phyloP scores from a whole-genome alignment of 1,140 invertebrate species.

The Phortica variegata region DNA sequence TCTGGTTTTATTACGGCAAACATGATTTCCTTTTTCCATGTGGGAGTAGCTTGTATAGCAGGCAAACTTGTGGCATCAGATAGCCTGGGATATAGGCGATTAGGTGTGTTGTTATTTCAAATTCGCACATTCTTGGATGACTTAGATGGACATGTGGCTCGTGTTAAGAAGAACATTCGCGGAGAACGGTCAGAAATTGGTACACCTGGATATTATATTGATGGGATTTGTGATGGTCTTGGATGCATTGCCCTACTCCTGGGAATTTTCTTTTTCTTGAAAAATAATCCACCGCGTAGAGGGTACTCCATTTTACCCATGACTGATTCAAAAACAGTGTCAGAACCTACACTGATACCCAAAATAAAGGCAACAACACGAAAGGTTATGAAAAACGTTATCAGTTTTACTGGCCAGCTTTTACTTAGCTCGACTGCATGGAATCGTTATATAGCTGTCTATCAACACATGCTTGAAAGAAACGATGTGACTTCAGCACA shows the following conservation, averaged over 20 bases:
- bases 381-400: slow-evolving; percentile 65
- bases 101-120: slow-evolving; percentile 74
- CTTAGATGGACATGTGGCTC: slow-evolving; percentile 76
- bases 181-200: slow-evolving; percentile 73
- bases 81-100: slow-evolving; percentile 65
- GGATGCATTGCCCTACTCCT: slow-evolving; percentile 69
- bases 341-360: slow-evolving; percentile 62
- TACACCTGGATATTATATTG: slow-evolving; percentile 70
- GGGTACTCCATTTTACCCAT: slow-evolving; percentile 67
- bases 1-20: slow-evolving; percentile 72
- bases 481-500: slow-evolving; percentile 59
- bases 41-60: slow-evolving; percentile 68
- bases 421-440: slow-evolving; percentile 72
- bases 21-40: slow-evolving; percentile 73
- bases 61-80: slow-evolving; percentile 70
- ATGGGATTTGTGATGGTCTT: slow-evolving; percentile 73
- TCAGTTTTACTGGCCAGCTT: slow-evolving; percentile 69
- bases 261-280: slow-evolving; percentile 67
- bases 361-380: slow-evolving; percentile 67
- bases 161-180: slow-evolving; percentile 67
- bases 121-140: slow-evolving; percentile 76
- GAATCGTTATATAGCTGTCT: slow-evolving; percentile 78
- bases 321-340: slow-evolving; percentile 56
- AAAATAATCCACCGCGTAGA: slow-evolving; percentile 67
- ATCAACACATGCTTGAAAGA: slow-evolving; percentile 72